These are phyloP conservation scores for Aelia acuminata DNA, from an alignment of 2,888 invertebrate genomes.

Conservation along the genomic window DNA sequence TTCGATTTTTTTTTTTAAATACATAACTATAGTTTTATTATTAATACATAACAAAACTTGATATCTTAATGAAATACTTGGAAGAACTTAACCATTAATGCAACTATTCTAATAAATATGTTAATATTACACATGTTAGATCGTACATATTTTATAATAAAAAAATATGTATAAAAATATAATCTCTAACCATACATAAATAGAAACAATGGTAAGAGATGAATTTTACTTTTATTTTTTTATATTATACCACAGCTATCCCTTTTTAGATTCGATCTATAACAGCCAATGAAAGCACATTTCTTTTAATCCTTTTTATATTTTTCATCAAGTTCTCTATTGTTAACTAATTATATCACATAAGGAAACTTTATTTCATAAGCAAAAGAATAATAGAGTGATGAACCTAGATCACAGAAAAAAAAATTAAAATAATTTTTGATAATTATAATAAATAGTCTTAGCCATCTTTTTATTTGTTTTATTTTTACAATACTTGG, in stretches of 20 bases:
- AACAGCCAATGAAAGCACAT: slow-evolving; percentile 58
- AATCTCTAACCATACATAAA: slow-evolving; percentile 17
- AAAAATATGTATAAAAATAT: slow-evolving; percentile 39
- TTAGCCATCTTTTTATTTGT: too few species aligned
- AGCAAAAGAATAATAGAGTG: neutral
- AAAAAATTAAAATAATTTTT: neutral
- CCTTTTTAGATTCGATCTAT: slow-evolving; percentile 18
- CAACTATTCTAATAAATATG: neutral
- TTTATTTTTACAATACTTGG: neutral
- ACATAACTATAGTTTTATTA: neutral
- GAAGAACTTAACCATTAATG: slow-evolving; percentile 6
- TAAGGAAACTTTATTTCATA: neutral
- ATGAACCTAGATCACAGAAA: neutral
- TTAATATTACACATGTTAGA: neutral
- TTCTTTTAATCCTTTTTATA: neutral
- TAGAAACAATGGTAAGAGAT: slow-evolving; percentile 20
- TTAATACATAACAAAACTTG: neutral
- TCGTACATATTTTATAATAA: neutral
- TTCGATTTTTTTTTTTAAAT: neutral
- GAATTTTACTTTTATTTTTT: neutral
- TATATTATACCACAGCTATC: slow-evolving; percentile 9
- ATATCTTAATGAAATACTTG: slow-evolving; percentile 1
- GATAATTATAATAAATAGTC: neutral
- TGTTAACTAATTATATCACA: neutral
- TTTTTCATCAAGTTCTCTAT: neutral